These are phyloP conservation scores for Agrochola circellaris DNA, from an alignment of 2,888 invertebrate species.

Conservation along the genomic window DNA sequence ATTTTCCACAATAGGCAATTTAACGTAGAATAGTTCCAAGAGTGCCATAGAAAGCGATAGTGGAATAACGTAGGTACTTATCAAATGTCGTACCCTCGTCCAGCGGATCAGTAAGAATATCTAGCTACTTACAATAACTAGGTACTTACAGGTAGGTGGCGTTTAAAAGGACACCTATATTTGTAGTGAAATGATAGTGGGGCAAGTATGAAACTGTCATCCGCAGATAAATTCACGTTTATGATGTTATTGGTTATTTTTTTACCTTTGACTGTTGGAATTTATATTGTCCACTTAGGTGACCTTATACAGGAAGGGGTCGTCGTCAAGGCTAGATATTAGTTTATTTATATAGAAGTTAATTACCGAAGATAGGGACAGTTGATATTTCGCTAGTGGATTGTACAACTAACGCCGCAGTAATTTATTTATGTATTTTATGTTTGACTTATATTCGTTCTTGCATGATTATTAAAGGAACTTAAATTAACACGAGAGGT, in stretches of 20 bases:
- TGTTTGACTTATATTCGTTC: background rate
- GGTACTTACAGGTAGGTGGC: background rate
- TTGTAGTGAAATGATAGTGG: conserved; percentile 1
- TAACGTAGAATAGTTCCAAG: conserved; percentile 17
- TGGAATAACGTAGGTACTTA: conserved; percentile 49
- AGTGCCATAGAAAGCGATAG: conserved; percentile 34
- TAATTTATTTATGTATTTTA: background rate
- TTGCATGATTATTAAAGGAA: background rate
- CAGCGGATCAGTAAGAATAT: conserved; percentile 9
- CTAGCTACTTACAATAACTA: conserved; percentile 3
- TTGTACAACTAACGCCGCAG: background rate
- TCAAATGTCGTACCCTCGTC: conserved; percentile 67
- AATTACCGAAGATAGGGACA: too few relatives aligned
- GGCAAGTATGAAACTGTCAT: background rate
- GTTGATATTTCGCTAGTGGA: background rate
- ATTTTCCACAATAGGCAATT: background rate
- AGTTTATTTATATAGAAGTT: too few relatives aligned
- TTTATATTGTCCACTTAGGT: background rate
- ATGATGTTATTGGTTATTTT: background rate
- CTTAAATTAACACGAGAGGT: background rate
- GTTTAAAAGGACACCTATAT: conserved; percentile 21
- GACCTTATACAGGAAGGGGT: background rate
- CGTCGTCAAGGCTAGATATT: background rate
- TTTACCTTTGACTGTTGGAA: background rate
- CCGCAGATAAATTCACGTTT: background rate